Percentiles rank a stretch among this genome's conserved stretches.
These are phyloP conservation scores for Lepidurus couesii DNA, from an alignment of 1,140 invertebrate genomes.

Conservation along the genomic window DNA sequence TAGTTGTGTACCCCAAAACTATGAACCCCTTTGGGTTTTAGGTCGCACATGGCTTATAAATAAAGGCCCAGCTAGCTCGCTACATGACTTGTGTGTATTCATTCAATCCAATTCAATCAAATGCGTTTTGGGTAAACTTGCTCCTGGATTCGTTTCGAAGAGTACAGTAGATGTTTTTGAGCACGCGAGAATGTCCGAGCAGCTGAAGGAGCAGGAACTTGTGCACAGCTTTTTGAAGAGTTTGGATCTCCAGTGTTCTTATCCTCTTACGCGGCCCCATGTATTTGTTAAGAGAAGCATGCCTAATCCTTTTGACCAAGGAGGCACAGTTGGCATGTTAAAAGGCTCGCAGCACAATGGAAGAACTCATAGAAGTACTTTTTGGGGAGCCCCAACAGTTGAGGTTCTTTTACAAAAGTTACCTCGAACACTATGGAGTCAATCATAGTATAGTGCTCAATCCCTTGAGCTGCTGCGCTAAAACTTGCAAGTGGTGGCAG, in stretches of 20 bases:
- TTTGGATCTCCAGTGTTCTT: neutral
- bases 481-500: constrained; percentile 12
- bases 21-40: neutral
- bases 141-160: too few species aligned
- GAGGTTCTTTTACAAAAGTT: neutral
- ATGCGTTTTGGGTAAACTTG: too few species aligned
- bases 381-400: neutral
- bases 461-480: neutral
- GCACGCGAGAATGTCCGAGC: neutral
- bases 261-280: neutral
- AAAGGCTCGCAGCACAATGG: neutral
- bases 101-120: too few species aligned
- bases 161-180: neutral
- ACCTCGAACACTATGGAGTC: constrained; percentile 8
- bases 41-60: too few species aligned
- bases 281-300: constrained; percentile 10
- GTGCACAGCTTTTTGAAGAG: neutral
- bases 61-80: too few species aligned
- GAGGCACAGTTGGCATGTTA: constrained; percentile 4
- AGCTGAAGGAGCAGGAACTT: neutral
- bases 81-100: too few species aligned
- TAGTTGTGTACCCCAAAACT: constrained; percentile 1
- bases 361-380: neutral
- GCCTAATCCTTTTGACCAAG: neutral
- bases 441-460: neutral